phyloP scores from a whole-genome alignment of 2,113 vertebrate genomes.

The Prunella fulvescens region DNA sequence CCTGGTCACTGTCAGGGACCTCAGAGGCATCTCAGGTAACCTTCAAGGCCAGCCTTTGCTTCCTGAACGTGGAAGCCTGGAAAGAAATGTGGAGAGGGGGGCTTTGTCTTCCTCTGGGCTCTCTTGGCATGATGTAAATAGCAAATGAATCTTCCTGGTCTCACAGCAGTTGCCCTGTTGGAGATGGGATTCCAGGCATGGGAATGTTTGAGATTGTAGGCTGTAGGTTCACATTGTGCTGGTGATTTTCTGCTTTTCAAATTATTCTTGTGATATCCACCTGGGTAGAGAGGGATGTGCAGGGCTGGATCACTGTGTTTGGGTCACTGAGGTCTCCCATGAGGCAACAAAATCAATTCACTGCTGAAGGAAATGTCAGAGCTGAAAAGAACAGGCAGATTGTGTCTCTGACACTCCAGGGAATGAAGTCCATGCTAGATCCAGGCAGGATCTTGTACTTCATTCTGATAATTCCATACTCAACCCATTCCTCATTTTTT shows the following conservation, averaged over 20 bases:
- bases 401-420: neutral
- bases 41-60: neutral
- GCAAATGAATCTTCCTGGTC: neutral
- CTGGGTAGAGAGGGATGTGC: neutral
- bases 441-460: neutral
- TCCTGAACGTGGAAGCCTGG: neutral
- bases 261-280: neutral
- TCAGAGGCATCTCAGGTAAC: conserved; percentile 86
- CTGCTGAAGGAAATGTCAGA: neutral
- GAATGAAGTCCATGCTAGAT: neutral
- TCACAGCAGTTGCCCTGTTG: accelerated
- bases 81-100: accelerated
- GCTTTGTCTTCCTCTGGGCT: neutral
- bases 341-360: neutral
- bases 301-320: neutral
- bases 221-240: neutral
- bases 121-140: neutral
- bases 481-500: neutral
- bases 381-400: neutral
- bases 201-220: neutral
- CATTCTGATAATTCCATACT: neutral
- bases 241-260: neutral
- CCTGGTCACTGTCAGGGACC: conserved; percentile 84
- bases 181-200: neutral
- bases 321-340: neutral